Base-by-base conservation (phyloP, 2,888 invertebrate genomes). In the Scaptomyza caliginosa region DNA sequence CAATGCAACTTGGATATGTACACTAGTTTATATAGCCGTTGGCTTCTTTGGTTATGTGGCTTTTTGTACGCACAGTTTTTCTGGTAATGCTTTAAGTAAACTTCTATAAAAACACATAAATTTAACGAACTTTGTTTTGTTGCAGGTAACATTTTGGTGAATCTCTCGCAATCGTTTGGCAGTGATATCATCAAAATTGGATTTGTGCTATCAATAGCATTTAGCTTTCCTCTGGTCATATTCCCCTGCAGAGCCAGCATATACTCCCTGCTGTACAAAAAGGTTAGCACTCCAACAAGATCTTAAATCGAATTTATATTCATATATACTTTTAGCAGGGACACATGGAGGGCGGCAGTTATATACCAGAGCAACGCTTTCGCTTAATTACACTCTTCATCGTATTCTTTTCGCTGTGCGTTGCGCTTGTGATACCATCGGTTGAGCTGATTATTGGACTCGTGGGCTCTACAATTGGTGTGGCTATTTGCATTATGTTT, bases 221-320 rank as follows among this genome's bases (percentile, higher is more conserved):
- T 98, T 90, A 98, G 98, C 89, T 99, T 99, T 92, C 99, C 99
- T 1, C 93, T 99, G 71, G 97, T 98, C 79, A 96, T 99, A 90
- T 99, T 99, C 91, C 99, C 99, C 0, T 98, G 98, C 89, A 93
- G 99, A 62, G 97, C 97, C 10, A 98, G 98, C 89, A 92, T 99
- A 21, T 96, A 98, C 92, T 99, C 98, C 0, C 93, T 99, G 59
- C 92, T 98, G 5, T 98, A 96, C 88, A 94, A 94, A 88, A 94
- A 95, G 93, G 97, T 96, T 92, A 91, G 91, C 87, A 1, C 2
- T 13, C n/a, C n/a, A n/a, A 1, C 5, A 5, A 24, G 13, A 38
- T 19, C 0, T 40, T 24, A 19, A 26, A 6, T 19, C 2, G 0
- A 2, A 52, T 16, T 10, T 13, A 11, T 39, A 0, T 8, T 19